Percentiles rank a stretch among this genome's conserved stretches.
Evolutionary conservation across 2,113 vertebrate genomes (phyloP).

Genomic region (Epinephelus moara): DNA sequence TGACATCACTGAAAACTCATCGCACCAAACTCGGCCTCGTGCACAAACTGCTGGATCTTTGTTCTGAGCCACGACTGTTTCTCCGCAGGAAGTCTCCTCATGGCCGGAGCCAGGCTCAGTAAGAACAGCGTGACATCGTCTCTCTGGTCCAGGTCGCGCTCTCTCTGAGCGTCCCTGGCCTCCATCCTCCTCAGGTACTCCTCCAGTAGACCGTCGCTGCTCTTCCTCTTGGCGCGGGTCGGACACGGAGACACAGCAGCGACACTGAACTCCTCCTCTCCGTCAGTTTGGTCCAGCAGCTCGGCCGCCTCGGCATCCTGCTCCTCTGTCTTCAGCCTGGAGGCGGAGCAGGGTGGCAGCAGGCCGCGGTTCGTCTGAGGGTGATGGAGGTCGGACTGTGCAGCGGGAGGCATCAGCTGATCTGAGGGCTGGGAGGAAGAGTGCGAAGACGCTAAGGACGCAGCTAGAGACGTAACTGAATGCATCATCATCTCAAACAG

Average conservation of each 20-base stretch:
- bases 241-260: not conserved
- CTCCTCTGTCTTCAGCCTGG: slow-evolving; percentile 34
- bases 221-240: slow-evolving; percentile 1
- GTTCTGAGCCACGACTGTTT: slow-evolving; percentile 66
- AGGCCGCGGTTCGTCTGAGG: not conserved
- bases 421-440: slow-evolving; percentile 11
- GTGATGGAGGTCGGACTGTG: not conserved
- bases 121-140: slow-evolving; percentile 59
- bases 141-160: slow-evolving; percentile 35
- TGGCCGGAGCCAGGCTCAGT: slow-evolving; percentile 60
- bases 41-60: slow-evolving; percentile 57
- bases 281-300: not conserved
- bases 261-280: not conserved
- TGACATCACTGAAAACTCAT: slow-evolving; percentile 13
- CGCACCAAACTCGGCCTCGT: slow-evolving; percentile 56
- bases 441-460: slow-evolving; percentile 6
- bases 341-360: not conserved
- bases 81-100: slow-evolving; percentile 45
- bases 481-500: slow-evolving; percentile 62
- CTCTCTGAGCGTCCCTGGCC: slow-evolving; percentile 32
- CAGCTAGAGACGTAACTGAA: slow-evolving; percentile 23
- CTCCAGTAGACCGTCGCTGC: slow-evolving; percentile 7
- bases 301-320: not conserved
- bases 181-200: slow-evolving; percentile 48
- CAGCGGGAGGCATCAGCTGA: not conserved